These are phyloP conservation scores for Linyphia triangularis DNA, from an alignment of 2,888 invertebrate species.

Conservation along the genomic window DNA sequence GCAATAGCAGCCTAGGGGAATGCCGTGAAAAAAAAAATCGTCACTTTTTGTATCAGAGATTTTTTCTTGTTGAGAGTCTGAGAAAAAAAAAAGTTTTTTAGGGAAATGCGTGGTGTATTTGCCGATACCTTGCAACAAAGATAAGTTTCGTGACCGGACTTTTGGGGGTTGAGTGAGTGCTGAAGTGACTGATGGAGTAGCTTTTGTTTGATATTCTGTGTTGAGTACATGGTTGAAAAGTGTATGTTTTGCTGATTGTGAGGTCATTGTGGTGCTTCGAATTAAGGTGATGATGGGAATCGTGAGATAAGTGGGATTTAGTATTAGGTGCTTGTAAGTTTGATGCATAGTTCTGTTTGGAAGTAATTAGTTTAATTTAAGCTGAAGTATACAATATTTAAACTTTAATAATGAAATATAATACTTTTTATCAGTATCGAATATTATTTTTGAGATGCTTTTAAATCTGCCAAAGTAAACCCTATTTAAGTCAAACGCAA, in stretches of 20 bases:
- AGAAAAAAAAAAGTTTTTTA: conserved; percentile 34
- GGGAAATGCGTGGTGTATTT: conserved; percentile 58
- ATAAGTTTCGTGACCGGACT: conserved; percentile 57
- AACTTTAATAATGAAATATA: no score
- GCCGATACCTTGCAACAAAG: conserved; percentile 65
- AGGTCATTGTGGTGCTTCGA: no score
- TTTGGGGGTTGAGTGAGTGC: background rate
- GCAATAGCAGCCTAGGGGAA: conserved; percentile 47
- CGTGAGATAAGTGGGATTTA: no score
- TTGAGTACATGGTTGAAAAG: background rate
- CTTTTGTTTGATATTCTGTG: background rate
- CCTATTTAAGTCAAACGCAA: no score
- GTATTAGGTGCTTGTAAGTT: no score
- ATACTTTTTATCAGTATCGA: no score
- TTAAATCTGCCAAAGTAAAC: no score
- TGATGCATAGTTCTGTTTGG: no score
- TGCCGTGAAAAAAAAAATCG: conserved; percentile 21
- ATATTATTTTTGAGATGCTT: no score
- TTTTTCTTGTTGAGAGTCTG: conserved; percentile 15
- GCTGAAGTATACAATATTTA: no score
- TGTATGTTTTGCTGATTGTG: background rate
- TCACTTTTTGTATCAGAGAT: conserved; percentile 20
- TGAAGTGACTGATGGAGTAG: conserved; percentile 10
- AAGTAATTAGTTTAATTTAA: no score
- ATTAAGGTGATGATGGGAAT: no score